Evolutionary conservation across 2,797 vertebrate genomes (phyloP).

Genomic region (Enteromius radiatus): DNA sequence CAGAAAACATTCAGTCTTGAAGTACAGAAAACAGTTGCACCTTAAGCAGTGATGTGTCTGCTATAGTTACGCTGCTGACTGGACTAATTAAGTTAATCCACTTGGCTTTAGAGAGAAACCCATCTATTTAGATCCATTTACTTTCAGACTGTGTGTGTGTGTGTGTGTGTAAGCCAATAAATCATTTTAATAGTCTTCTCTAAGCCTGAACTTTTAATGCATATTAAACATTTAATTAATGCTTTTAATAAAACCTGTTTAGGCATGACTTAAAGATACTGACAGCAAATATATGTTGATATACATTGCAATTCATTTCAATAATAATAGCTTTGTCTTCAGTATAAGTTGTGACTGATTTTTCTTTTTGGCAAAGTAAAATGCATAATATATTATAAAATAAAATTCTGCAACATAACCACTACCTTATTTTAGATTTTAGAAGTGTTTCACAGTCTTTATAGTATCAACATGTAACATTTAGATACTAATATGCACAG

Average conservation of each 20-base stretch:
- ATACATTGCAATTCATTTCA: background rate
- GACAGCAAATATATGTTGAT: background rate
- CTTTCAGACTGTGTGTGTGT: background rate
- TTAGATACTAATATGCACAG: background rate
- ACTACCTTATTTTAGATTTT: background rate
- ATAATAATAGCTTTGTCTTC: background rate
- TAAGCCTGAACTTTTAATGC: conserved; percentile 11
- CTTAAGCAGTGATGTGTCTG: background rate
- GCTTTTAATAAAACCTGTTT: conserved; percentile 17
- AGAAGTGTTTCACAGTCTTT: background rate
- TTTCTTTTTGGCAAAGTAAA: background rate
- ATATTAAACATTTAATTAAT: conserved; percentile 38
- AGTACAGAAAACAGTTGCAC: background rate
- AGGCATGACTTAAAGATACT: background rate
- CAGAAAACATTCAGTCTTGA: background rate
- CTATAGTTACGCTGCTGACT: conserved; percentile 1
- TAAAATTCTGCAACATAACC: background rate
- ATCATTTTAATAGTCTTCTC: conserved; percentile 33
- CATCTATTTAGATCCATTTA: conserved; percentile 12
- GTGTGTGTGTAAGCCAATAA: conserved; percentile 22
- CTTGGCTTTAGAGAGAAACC: conserved; percentile 30
- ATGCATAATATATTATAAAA: too few species aligned
- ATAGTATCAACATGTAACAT: background rate
- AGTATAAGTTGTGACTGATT: background rate
- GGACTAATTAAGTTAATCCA: conserved; percentile 53